These are phyloP conservation scores for Botia kubotai DNA, from an alignment of 2,797 vertebrate genomes.

Conservation along the genomic window DNA sequence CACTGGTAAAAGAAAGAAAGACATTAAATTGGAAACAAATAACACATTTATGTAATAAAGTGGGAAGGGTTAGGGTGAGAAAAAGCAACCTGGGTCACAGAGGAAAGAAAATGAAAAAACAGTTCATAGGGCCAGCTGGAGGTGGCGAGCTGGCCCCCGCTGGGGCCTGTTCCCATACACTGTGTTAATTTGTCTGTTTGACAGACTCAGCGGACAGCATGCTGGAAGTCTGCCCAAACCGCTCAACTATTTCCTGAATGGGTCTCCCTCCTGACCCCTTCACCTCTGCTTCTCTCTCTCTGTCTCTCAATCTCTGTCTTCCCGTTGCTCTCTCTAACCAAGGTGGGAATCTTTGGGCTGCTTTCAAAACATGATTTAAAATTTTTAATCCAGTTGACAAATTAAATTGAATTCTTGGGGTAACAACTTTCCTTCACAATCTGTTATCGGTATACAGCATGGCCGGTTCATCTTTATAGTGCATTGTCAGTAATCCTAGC, in stretches of 20 bases:
- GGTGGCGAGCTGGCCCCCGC: conserved; percentile 72
- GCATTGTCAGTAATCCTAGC: background rate
- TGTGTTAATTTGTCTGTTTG: conserved; percentile 79
- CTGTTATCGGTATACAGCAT: background rate
- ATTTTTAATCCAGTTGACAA: background rate
- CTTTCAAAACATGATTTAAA: background rate
- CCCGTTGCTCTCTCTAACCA: conserved; percentile 11
- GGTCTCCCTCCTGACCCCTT: conserved; percentile 58
- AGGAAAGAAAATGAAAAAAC: conserved; percentile 46
- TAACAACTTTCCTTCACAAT: background rate
- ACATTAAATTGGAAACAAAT: conserved; percentile 14
- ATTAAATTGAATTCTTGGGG: background rate
- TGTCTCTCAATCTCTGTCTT: background rate
- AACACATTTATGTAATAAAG: conserved; percentile 19
- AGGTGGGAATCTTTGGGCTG: conserved; percentile 35
- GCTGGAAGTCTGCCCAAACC: conserved; percentile 60
- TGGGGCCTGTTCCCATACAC: conserved; percentile 75
- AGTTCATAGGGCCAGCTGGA: conserved; percentile 70
- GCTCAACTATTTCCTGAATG: conserved; percentile 69
- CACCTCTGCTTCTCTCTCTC: conserved; percentile 12
- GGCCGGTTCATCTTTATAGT: background rate
- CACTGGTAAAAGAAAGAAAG: conserved; percentile 4
- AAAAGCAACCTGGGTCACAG: conserved; percentile 15
- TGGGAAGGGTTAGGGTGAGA: conserved; percentile 21
- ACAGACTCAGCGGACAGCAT: conserved; percentile 70